A percentile compares a stretch with the other conserved stretches of the same genome.
Evolutionary conservation across 1,140 invertebrate species (phyloP).

Genomic region (Antheraea pernyi): DNA sequence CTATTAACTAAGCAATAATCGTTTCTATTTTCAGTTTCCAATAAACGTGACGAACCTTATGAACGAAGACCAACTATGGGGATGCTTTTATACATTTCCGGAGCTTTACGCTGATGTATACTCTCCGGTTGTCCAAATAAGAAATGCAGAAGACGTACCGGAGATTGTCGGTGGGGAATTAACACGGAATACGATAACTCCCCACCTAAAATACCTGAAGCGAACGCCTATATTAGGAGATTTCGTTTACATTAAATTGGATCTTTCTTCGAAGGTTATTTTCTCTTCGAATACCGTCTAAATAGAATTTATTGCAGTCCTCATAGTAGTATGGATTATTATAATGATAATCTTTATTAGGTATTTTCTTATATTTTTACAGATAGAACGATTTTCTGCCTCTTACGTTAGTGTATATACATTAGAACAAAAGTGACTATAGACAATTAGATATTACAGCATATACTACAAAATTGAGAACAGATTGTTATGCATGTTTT

Average conservation of each 20-base stretch:
- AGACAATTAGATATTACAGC: too few relatives aligned
- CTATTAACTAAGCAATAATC: not conserved
- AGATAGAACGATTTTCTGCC: too few relatives aligned
- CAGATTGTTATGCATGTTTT: too few relatives aligned
- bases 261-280: slow-evolving; percentile 56
- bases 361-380: too few relatives aligned
- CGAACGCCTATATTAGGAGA: slow-evolving; percentile 60
- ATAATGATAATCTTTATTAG: too few relatives aligned
- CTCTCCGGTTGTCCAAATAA: slow-evolving; percentile 51
- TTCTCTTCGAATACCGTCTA: too few relatives aligned
- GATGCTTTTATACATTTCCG: slow-evolving; percentile 66
- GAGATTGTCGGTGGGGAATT: slow-evolving; percentile 44
- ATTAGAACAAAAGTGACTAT: too few relatives aligned
- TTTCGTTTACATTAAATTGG: slow-evolving; percentile 64
- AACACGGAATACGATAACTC: slow-evolving; percentile 52
- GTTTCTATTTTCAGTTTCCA: slow-evolving; percentile 47
- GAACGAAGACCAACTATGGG: slow-evolving; percentile 65
- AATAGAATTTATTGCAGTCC: too few relatives aligned
- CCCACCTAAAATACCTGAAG: slow-evolving; percentile 61
- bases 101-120: slow-evolving; percentile 58
- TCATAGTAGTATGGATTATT: too few relatives aligned
- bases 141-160: slow-evolving; percentile 41
- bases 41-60: slow-evolving; percentile 51
- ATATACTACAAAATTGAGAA: too few relatives aligned
- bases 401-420: too few relatives aligned